Conservation (phyloP, 2,888 invertebrate species). For the Atethmia centrago region DNA sequence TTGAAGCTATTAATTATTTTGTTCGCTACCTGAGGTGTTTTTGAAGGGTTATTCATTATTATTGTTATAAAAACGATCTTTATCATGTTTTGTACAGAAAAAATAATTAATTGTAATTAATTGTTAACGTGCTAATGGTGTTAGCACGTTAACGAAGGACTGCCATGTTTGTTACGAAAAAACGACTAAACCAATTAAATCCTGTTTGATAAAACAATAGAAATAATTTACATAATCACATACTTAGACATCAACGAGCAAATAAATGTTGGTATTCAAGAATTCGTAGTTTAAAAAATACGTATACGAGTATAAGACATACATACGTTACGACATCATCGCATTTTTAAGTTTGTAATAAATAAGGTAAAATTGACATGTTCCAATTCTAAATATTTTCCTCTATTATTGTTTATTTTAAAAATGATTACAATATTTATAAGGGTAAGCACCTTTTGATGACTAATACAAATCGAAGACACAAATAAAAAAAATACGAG, state of each 20-base stretch:
- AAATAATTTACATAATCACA: conserved; percentile 43
- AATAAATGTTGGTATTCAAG: neutral
- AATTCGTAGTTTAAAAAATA: conserved; percentile 12
- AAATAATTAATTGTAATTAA: neutral
- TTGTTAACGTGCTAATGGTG: conserved; percentile 5
- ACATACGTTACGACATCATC: neutral
- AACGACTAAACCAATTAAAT: conserved; percentile 22
- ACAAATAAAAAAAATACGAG: neutral
- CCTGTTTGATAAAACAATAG: conserved; percentile 35
- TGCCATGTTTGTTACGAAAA: conserved; percentile 6
- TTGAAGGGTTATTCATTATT: conserved; percentile 9
- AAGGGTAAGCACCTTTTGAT: neutral
- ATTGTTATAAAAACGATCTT: conserved; percentile 6
- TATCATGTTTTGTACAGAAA: conserved; percentile 7
- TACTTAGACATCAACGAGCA: neutral
- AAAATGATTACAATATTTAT: neutral
- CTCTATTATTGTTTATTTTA: neutral
- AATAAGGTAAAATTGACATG: no score
- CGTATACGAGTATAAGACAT: neutral
- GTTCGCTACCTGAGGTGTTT: conserved; percentile 15
- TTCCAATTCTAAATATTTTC: neutral
- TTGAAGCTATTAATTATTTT: conserved; percentile 13
- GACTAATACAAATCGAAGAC: conserved; percentile 11
- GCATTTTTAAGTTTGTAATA: neutral
- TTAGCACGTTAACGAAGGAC: conserved; percentile 3